Conservation (phyloP, 2,888 invertebrate species). For the Perizoma flavofasciatum region DNA sequence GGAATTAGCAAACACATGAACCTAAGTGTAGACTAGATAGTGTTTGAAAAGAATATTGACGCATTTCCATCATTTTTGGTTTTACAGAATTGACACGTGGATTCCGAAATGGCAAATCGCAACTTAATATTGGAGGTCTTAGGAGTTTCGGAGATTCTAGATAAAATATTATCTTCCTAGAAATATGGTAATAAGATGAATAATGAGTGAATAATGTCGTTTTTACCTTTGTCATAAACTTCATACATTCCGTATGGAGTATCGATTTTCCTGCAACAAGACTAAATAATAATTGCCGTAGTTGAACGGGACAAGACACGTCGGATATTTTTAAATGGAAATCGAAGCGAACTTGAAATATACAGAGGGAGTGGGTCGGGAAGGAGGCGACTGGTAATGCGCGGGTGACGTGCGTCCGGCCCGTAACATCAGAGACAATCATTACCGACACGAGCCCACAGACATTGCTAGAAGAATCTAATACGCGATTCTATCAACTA, state of each 20-base stretch:
- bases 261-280: too few species aligned
- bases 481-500: too few species aligned
- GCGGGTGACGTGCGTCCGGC: conserved; percentile 15
- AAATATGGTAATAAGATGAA: too few species aligned
- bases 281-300: too few species aligned
- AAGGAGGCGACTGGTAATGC: conserved; percentile 10
- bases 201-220: too few species aligned
- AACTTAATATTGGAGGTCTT: too few species aligned
- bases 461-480: conserved; percentile 11
- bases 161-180: too few species aligned
- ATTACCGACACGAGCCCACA: conserved; percentile 16
- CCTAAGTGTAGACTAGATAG: conserved; percentile 7
- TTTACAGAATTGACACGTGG: conserved; percentile 2
- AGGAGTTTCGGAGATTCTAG: too few species aligned
- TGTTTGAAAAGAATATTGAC: conserved; percentile 5
- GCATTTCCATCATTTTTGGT: conserved; percentile 5
- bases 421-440: conserved; percentile 14
- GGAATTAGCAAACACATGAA: conserved; percentile 18
- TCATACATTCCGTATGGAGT: too few species aligned
- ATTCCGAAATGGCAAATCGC: neutral
- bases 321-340: conserved; percentile 4
- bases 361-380: conserved; percentile 7
- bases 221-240: too few species aligned
- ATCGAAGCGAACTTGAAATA: conserved; percentile 8
- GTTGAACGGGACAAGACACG: too few species aligned